phyloP scores from a whole-genome alignment of 2,113 vertebrate species.

The Ariopsis seemanni region DNA sequence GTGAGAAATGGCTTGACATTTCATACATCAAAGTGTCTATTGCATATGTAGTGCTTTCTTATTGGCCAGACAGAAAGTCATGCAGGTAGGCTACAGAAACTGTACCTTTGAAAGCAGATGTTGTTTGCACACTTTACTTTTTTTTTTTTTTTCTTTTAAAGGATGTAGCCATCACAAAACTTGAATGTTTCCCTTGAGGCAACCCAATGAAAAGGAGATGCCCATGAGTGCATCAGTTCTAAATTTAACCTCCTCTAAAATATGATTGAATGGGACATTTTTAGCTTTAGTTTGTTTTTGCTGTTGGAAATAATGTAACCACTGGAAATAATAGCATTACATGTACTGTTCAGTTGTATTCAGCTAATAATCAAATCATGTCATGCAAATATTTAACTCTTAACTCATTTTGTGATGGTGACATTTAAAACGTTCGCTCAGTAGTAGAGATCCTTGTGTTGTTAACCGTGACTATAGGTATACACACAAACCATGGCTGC shows the following conservation, averaged over 20 bases:
- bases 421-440: conserved; percentile 70
- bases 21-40: too few species aligned
- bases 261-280: conserved; percentile 50
- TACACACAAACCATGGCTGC: conserved; percentile 66
- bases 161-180: neutral
- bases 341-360: conserved; percentile 62
- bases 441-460: conserved; percentile 69
- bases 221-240: neutral
- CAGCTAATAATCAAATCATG: conserved; percentile 60
- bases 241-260: neutral
- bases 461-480: conserved; percentile 72
- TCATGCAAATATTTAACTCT: conserved; percentile 64
- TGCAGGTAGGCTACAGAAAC: neutral
- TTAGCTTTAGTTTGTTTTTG: conserved; percentile 49
- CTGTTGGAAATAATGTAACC: conserved; percentile 54
- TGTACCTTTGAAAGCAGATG: neutral
- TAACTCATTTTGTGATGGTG: conserved; percentile 68
- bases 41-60: neutral
- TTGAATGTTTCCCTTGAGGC: neutral
- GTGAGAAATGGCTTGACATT: neutral
- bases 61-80: neutral
- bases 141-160: neutral
- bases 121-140: neutral
- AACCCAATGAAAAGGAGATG: neutral
- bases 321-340: conserved; percentile 58